A percentile compares a stretch with the other conserved stretches of the same genome.
These are phyloP conservation scores for Panopea generosa DNA, from an alignment of 2,888 invertebrate genomes.

Conservation along the genomic window DNA sequence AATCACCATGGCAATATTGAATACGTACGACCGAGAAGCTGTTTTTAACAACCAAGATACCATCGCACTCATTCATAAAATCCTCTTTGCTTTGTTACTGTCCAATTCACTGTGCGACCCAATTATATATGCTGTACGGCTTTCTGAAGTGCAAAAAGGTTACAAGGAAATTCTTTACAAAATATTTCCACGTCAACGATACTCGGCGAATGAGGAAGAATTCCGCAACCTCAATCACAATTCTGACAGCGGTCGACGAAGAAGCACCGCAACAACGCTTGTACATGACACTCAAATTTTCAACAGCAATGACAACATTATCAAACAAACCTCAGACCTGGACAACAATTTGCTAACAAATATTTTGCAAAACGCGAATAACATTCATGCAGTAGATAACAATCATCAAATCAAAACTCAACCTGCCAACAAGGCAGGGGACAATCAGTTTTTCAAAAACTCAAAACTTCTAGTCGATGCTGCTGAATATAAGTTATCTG, in stretches of 20 bases:
- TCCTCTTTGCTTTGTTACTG: slow-evolving; percentile 65
- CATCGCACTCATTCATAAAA: slow-evolving; percentile 47
- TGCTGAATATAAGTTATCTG: too few species aligned
- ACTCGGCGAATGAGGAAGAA: slow-evolving; percentile 11
- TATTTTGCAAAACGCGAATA: too few species aligned
- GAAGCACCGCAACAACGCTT: background rate
- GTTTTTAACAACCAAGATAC: background rate
- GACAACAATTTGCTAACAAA: too few species aligned
- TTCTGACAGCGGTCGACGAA: background rate
- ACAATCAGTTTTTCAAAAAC: too few species aligned
- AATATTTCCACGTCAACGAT: background rate
- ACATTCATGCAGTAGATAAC: too few species aligned
- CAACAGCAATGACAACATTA: background rate
- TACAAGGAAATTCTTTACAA: slow-evolving; percentile 49
- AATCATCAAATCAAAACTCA: too few species aligned
- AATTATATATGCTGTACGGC: slow-evolving; percentile 73
- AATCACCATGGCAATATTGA: slow-evolving; percentile 42
- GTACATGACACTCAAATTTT: background rate
- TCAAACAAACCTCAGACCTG: too few species aligned
- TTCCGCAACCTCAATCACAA: background rate
- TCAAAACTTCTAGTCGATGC: too few species aligned
- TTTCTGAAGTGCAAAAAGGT: slow-evolving; percentile 70
- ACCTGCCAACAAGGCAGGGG: too few species aligned
- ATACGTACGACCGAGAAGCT: background rate
- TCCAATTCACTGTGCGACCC: slow-evolving; percentile 75